Evolutionary conservation across 1,140 invertebrate species (phyloP), one percentile per base, ranked within the genome.

Genomic region (Monomorium pharaonis): DNA sequence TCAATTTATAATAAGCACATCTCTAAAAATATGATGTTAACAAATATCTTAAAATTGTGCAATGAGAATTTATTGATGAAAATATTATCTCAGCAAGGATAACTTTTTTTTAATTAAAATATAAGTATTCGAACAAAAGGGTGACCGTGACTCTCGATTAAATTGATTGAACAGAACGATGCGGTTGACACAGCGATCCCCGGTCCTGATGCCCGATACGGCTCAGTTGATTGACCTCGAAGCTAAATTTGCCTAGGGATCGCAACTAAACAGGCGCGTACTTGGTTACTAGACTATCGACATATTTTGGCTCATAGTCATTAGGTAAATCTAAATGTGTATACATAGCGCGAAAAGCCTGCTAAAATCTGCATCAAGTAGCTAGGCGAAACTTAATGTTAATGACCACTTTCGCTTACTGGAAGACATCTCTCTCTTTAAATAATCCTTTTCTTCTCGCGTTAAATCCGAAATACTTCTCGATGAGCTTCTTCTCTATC

Each of bases 201-300:
- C 49, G 70, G 27, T 33, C 63, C 67, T 24, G 65, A 44, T 72
- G 12, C 21, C 33, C 78, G 18, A 81, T 72, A 81, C 49, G 18
- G 37, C 37, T 81, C 78, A 72, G 78, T 81, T 81, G 78, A 81
- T 81, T 81, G 78, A 81, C 65, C 65, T 81, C 78, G 78, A 81
- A 81, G 65, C 78, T 81, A 81, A 81, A 81, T 81, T 72, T 56
- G 18, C 24, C 65, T 72, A 72, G 18, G 49, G 24, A 72, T 81
- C 37, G 78, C 78, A 72, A 81, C 51, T 81, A 72, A 72, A 81
- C 78, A 81, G 78, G 37, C 51, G 24, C 62, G 37, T 81, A 81
- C 51, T 49, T 81, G 72, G 33, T 58, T 72, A 72, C 78, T 56
- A 70, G 33, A 81, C 37, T 81, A 72, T 81, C 78, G 37, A 58